Evolutionary conservation across 2,113 vertebrate genomes (phyloP).

Genomic region (Vulpes lagopus): DNA sequence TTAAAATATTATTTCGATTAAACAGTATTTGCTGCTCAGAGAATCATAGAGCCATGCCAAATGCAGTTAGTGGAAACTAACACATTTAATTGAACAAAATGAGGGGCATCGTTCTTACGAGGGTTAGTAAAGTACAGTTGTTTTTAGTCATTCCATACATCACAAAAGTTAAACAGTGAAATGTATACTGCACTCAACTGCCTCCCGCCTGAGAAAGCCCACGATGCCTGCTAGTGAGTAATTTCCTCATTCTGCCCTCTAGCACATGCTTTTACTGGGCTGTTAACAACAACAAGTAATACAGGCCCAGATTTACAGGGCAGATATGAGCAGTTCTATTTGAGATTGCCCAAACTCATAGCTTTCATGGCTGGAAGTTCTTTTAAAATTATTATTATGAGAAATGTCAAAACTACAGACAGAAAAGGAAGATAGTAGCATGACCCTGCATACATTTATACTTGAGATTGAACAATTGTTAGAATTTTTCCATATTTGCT

Average conservation of each 20-base stretch:
- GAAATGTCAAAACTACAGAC: neutral
- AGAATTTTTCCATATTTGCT: neutral
- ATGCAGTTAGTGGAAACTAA: neutral
- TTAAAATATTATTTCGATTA: neutral
- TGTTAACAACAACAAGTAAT: neutral
- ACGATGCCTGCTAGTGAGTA: neutral
- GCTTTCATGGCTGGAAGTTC: neutral
- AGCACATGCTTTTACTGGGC: neutral
- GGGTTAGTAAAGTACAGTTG: neutral
- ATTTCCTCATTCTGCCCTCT: neutral
- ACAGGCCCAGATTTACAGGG: neutral
- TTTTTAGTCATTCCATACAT: neutral
- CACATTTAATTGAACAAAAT: neutral
- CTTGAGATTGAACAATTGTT: neutral
- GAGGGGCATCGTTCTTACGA: neutral
- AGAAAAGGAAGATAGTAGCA: neutral
- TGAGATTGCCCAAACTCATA: neutral
- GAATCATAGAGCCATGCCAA: neutral
- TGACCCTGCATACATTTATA: neutral
- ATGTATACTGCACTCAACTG: neutral
- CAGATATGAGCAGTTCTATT: neutral
- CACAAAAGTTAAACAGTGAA: neutral
- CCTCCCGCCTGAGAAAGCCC: neutral
- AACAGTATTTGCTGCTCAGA: neutral
- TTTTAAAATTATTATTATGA: neutral